These are phyloP conservation scores for Apodemia zela DNA, from an alignment of 2,888 invertebrate genomes.

Conservation along the genomic window DNA sequence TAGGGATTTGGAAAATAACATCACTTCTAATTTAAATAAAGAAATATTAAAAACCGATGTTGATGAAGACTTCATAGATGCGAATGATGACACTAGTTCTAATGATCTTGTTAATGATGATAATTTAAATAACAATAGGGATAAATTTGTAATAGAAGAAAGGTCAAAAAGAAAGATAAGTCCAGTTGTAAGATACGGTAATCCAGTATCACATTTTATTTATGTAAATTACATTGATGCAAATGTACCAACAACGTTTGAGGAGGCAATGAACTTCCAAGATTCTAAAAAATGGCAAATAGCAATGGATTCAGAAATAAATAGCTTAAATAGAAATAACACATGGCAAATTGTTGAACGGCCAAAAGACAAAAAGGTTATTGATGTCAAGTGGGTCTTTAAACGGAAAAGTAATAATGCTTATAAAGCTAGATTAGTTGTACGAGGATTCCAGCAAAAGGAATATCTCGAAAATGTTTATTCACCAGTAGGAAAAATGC, in stretches of 20 bases:
- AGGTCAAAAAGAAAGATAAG: slow-evolving; percentile 26
- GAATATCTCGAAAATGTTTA: slow-evolving; percentile 28
- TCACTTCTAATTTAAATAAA: slow-evolving; percentile 24
- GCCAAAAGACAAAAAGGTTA: too few species aligned
- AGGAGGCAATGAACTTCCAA: slow-evolving; percentile 37
- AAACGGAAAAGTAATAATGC: slow-evolving; percentile 34
- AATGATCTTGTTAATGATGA: too few species aligned
- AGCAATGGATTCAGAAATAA: slow-evolving; percentile 41
- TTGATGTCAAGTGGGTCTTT: slow-evolving; percentile 33
- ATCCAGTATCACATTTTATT: slow-evolving; percentile 32
- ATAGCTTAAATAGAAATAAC: slow-evolving; percentile 38
- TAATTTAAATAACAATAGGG: too few species aligned
- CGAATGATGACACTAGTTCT: neutral
- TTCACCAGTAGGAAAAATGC: slow-evolving; percentile 39
- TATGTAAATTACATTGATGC: slow-evolving; percentile 38
- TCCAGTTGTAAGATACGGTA: slow-evolving; percentile 29
- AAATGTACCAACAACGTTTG: slow-evolving; percentile 35
- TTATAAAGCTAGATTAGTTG: slow-evolving; percentile 25
- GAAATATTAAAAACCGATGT: neutral
- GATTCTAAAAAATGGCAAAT: slow-evolving; percentile 36
- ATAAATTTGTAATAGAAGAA: slow-evolving; percentile 7
- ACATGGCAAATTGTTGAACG: slow-evolving; percentile 34
- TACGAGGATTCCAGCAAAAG: slow-evolving; percentile 26
- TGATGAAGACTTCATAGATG: slow-evolving; percentile 28
- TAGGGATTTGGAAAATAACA: slow-evolving; percentile 17